Evolutionary conservation across 2,797 vertebrate species (phyloP), one percentile per base, ranked within the genome.

Genomic region (Sebastes cheni): DNA sequence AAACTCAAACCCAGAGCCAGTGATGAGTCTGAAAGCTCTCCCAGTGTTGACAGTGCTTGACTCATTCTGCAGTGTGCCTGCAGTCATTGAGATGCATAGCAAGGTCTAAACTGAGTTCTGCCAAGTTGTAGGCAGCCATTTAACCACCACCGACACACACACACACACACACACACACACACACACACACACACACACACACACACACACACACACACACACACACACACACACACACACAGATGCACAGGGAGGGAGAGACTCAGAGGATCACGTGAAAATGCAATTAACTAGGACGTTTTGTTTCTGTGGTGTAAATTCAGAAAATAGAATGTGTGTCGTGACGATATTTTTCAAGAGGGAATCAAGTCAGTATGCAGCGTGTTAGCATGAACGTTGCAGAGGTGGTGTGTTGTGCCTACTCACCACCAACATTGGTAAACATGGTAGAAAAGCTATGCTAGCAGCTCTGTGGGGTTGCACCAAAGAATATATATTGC

Each of bases 61-160:
- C 90, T 91, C 88, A 87, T 87, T 93, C 82, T 87, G 92, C 92
- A 89, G 91, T 85, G 81, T 76, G 86, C 67, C 87, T 87, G 77
- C 83, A 79, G 79, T 93, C 92, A 93, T 93, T 95, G 86, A 93
- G 89, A 95, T 93, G 92, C 92, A 92, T 79, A 84, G 82, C 82
- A 2, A 91, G 86, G 80, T 86, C 86, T 82, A 65, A 78, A 70
- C 39, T 20, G 59, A 89, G 72, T 88, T 81, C 81, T 91, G 93
- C 92, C 92, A 93, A 93, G 90, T 83, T 91, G 88, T 84, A 88
- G 88, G 89, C 86, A 88, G 83, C 84, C 86, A 89, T 90, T 93
- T 89, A 88, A 81, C 68, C 73, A 84, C 55, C 60, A 67, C 72
- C 50, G 25, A 22, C 67, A 69, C 86, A 55, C 79, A 72, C 52